phyloP scores from a whole-genome alignment of 53 echinoderm and acorn worm genomes.

The Hippasteria phrygiana region DNA sequence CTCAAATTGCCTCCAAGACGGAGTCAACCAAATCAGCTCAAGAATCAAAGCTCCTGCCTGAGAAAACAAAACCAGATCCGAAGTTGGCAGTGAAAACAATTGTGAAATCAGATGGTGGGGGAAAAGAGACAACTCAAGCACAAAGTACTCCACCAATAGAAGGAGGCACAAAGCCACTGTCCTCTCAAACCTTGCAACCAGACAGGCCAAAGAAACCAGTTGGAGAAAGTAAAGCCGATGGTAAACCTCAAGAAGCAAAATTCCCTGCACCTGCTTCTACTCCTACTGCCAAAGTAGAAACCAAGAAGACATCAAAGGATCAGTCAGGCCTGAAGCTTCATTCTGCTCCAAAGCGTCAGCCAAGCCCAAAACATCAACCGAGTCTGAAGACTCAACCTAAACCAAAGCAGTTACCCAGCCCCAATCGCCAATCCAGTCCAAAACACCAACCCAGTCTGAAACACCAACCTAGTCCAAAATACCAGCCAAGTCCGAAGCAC shows the following conservation, averaged over 20 bases:
- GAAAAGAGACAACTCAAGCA: conserved; percentile 36
- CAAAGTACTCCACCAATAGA: conserved; percentile 12
- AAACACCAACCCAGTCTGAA: conserved; percentile 54
- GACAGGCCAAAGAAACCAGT: conserved; percentile 25
- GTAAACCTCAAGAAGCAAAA: conserved; percentile 34
- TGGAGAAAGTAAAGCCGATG: conserved; percentile 16
- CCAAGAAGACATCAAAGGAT: conserved; percentile 57
- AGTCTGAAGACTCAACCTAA: conserved; percentile 32
- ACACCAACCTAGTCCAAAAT: conserved; percentile 55
- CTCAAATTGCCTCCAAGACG: conserved; percentile 29
- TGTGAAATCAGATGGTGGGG: conserved; percentile 40
- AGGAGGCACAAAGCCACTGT: conserved; percentile 6
- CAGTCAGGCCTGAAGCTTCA: conserved; percentile 42
- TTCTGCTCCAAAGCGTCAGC: conserved; percentile 48
- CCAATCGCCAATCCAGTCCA: conserved; percentile 39
- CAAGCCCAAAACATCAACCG: conserved; percentile 55
- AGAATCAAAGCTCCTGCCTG: conserved; percentile 23
- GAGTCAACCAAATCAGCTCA: conserved; percentile 40
- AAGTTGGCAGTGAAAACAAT: background rate
- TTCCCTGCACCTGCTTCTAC: conserved; percentile 41
- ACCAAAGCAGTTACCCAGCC: conserved; percentile 40
- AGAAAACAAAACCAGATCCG: conserved; percentile 41
- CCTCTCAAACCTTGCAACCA: conserved; percentile 37
- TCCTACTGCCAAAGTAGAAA: conserved; percentile 20
- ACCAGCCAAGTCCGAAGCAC: conserved; percentile 44